Percentiles rank a stretch among this genome's conserved stretches.
These are phyloP conservation scores for Eremophila alpestris DNA, from an alignment of 2,797 vertebrate species.

Conservation along the genomic window DNA sequence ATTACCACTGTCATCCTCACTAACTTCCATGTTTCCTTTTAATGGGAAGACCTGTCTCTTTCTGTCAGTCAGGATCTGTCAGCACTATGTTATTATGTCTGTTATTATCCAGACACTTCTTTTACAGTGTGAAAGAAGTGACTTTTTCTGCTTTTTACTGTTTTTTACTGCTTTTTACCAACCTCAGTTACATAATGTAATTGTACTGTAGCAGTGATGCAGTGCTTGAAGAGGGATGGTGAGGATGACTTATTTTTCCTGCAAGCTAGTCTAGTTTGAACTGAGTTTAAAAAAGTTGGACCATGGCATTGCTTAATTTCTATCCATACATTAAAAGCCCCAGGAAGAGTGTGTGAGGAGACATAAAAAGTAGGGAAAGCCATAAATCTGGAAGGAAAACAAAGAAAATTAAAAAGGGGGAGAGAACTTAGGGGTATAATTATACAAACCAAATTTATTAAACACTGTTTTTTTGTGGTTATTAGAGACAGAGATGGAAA, in stretches of 20 bases:
- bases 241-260: neutral
- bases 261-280: neutral
- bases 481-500: neutral
- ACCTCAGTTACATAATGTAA: neutral
- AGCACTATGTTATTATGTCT: neutral
- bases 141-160: no score
- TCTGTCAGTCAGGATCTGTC: conserved; percentile 45
- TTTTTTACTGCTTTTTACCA: neutral
- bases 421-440: neutral
- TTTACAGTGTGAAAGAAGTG: neutral
- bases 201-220: neutral
- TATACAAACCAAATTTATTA: neutral
- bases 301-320: neutral
- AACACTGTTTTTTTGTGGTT: neutral
- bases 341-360: neutral
- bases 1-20: neutral
- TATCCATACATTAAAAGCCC: neutral
- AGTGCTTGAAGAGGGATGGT: neutral
- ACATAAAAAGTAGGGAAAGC: neutral
- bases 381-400: neutral
- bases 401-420: neutral
- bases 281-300: neutral
- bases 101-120: conserved; percentile 31
- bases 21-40: conserved; percentile 42
- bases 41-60: conserved; percentile 12